phyloP scores from a whole-genome alignment of 2,797 vertebrate species.

The Poecilia wingei region DNA sequence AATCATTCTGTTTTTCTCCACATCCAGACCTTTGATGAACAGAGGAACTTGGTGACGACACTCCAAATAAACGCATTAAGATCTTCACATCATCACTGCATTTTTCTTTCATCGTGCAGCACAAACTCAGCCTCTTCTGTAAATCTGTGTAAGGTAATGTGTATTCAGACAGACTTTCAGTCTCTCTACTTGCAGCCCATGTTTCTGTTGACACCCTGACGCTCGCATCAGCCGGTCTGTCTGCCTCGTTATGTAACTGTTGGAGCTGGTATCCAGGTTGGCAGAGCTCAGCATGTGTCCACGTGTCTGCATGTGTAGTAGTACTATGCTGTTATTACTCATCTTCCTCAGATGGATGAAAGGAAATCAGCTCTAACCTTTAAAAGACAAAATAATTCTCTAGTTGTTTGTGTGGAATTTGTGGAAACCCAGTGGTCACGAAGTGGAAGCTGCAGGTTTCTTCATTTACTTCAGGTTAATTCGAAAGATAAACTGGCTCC shows the following conservation, averaged over 20 bases:
- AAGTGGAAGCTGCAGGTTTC: neutral
- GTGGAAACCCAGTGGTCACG: neutral
- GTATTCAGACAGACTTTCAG: slow-evolving; percentile 25
- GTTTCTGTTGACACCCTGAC: slow-evolving; percentile 45
- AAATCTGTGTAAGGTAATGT: slow-evolving; percentile 32
- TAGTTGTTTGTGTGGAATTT: neutral
- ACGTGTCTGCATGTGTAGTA: slow-evolving; percentile 25
- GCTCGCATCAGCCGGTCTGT: slow-evolving; percentile 42
- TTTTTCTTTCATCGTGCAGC: neutral
- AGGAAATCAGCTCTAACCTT: neutral
- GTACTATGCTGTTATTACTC: slow-evolving; percentile 36
- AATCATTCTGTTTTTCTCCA: neutral
- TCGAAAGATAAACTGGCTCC: neutral
- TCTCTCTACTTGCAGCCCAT: slow-evolving; percentile 10
- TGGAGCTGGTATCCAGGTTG: slow-evolving; percentile 53
- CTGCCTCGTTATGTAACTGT: slow-evolving; percentile 65
- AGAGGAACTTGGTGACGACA: neutral
- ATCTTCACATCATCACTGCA: neutral
- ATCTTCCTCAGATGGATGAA: slow-evolving; percentile 4
- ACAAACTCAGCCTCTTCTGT: slow-evolving; percentile 5
- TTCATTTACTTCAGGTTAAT: neutral
- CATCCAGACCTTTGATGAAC: neutral
- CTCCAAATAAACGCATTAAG: neutral
- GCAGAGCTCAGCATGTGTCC: slow-evolving; percentile 41
- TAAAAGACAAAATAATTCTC: neutral